Evolutionary conservation across 2,113 vertebrate species (phyloP).

Genomic region (Barnardius zonarius): DNA sequence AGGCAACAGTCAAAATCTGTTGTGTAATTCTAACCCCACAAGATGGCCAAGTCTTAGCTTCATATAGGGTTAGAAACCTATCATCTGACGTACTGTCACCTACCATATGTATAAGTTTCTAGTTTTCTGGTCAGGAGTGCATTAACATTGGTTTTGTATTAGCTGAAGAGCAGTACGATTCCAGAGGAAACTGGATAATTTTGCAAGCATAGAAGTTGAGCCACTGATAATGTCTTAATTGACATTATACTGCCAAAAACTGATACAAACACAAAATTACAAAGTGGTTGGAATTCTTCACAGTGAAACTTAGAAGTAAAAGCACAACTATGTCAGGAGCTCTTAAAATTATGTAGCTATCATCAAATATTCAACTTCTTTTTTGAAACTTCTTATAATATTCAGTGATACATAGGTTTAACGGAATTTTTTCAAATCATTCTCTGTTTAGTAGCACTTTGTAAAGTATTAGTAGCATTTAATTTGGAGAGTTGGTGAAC

Average conservation of each 20-base stretch:
- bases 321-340: background rate
- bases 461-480: conserved; percentile 3
- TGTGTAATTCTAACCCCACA: background rate
- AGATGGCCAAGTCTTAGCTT: background rate
- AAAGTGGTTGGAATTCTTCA: background rate
- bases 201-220: fast-evolving
- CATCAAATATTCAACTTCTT: conserved; percentile 7
- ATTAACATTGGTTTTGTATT: background rate
- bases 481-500: conserved; percentile 31
- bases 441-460: background rate
- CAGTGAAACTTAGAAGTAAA: background rate
- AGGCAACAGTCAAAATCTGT: background rate
- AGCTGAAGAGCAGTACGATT: background rate
- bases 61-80: background rate
- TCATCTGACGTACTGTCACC: background rate
- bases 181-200: background rate
- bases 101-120: background rate
- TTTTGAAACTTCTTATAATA: conserved; percentile 34
- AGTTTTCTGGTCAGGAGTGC: background rate
- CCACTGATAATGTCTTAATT: background rate
- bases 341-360: background rate
- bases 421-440: conserved; percentile 34
- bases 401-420: conserved; percentile 27
- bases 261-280: background rate
- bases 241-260: background rate